A percentile compares a stretch with the other conserved stretches of the same genome.
These are phyloP conservation scores for Chymomyza costata DNA, from an alignment of 1,140 invertebrate genomes.

Conservation along the genomic window DNA sequence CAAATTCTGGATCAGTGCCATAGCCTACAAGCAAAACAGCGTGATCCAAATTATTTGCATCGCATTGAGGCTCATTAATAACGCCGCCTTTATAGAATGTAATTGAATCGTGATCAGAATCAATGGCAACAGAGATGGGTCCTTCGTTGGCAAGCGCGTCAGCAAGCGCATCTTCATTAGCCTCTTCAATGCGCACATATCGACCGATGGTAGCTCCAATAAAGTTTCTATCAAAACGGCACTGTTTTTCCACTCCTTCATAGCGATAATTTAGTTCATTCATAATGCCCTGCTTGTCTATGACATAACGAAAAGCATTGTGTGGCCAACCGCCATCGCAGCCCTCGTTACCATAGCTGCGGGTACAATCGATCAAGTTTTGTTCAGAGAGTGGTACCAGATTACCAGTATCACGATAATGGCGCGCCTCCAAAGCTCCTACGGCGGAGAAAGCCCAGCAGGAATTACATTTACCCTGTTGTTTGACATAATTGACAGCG, in stretches of 20 bases:
- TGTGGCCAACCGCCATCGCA: conserved; percentile 89
- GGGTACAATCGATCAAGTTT: conserved; percentile 91
- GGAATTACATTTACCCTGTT: conserved; percentile 91
- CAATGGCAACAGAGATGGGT: conserved; percentile 77
- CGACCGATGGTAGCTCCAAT: conserved; percentile 12
- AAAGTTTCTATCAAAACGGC: conserved; percentile 4
- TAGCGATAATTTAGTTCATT: conserved; percentile 85
- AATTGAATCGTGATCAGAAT: not conserved
- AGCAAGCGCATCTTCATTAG: conserved; percentile 81
- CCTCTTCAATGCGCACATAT: conserved; percentile 79
- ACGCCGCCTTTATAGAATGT: conserved; percentile 10
- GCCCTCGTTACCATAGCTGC: conserved; percentile 86
- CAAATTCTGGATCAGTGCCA: conserved; percentile 78
- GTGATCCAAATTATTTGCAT: conserved; percentile 77
- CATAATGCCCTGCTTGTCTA: conserved; percentile 83
- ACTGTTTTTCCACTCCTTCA: conserved; percentile 78
- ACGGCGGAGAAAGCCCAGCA: conserved; percentile 95
- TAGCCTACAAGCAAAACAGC: conserved; percentile 83
- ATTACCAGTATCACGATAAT: conserved; percentile 78
- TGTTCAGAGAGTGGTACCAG: conserved; percentile 91
- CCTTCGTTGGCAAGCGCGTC: conserved; percentile 85
- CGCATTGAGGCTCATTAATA: conserved; percentile 1
- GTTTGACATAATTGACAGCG: conserved; percentile 92
- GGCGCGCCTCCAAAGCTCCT: conserved; percentile 86
- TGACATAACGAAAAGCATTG: conserved; percentile 85